Evolutionary conservation across 2,888 invertebrate genomes (phyloP), one percentile per base, ranked within the genome.

Genomic region (Leptura quadrifasciata): DNA sequence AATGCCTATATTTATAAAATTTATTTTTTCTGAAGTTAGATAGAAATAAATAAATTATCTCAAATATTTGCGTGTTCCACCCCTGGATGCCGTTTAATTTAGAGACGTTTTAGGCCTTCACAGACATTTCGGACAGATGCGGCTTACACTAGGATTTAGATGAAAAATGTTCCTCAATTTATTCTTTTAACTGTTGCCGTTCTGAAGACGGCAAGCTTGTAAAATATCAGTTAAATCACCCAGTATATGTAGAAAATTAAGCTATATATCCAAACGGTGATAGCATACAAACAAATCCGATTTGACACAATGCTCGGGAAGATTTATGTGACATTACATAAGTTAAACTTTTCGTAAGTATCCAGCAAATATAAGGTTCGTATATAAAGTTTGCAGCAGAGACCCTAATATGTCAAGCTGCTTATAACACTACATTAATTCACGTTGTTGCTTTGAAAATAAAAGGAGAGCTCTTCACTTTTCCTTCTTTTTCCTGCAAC

Each of bases 391-490:
- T 79, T 77, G 69, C 72, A 75, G 72, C 74, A 57, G 75, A 63
- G 77, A 74, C 80, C 78, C 74, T 76, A 76, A 80, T 80, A 80
- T 77, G 80, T 80, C 80, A 80, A 76, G 76, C 77, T 76, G 75
- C 78, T 80, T 80, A 79, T 72, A 76, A 73, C 80, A 77, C 76
- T 74, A 77, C 80, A 80, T 80, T 79, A 79, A 80, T 79, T 78
- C 77, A 47, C 71, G 79, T 80, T 77, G 75, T 75, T 76, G 76
- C 74, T 79, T 68, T 65, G 63, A 71, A 75, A 71, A 77, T 68
- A 74, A 74, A 74, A 72, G 65, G 24, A 74, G 27, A 31, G 68
- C 60, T 52, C 72, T 74, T 39, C 69, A 60, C 55, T 67, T 60
- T 74, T 74, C 75, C 61, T 75, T 65, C 61, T 72, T 74, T 71